Conservation (phyloP, 2,113 vertebrate species). For the Charina bottae region DNA sequence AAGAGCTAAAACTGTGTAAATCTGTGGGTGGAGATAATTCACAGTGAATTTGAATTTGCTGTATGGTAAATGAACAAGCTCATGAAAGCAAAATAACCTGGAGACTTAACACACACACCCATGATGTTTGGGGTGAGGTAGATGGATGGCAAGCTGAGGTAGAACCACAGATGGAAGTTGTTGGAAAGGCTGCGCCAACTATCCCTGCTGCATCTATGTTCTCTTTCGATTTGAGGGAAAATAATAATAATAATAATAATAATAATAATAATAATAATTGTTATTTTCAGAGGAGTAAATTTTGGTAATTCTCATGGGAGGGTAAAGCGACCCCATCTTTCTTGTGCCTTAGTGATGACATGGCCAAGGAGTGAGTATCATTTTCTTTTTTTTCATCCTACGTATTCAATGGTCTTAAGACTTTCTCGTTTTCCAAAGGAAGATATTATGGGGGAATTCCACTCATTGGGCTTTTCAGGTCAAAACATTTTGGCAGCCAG, state of each 20-base stretch:
- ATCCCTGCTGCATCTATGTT: background rate
- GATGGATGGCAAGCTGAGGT: background rate
- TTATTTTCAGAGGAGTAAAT: background rate
- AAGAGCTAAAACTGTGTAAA: conserved; percentile 55
- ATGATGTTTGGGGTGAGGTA: background rate
- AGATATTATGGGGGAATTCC: background rate
- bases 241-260: background rate
- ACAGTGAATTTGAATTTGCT: conserved; percentile 44
- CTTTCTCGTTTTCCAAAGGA: background rate
- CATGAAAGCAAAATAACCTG: background rate
- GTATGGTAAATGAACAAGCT: background rate
- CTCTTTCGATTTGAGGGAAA: background rate
- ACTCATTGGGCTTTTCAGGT: background rate
- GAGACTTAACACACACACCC: background rate
- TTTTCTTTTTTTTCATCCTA: background rate
- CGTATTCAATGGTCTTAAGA: too few relatives aligned
- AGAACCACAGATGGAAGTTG: background rate
- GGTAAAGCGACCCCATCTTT: background rate
- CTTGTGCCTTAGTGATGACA: background rate
- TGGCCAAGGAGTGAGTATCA: background rate
- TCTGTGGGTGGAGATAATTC: conserved; percentile 53
- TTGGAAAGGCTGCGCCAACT: background rate
- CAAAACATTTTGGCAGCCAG: background rate
- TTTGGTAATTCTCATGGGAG: background rate
- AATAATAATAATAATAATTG: background rate